These are phyloP conservation scores for Sebastes paucispinis DNA, from an alignment of 2,797 vertebrate species.

Conservation along the genomic window DNA sequence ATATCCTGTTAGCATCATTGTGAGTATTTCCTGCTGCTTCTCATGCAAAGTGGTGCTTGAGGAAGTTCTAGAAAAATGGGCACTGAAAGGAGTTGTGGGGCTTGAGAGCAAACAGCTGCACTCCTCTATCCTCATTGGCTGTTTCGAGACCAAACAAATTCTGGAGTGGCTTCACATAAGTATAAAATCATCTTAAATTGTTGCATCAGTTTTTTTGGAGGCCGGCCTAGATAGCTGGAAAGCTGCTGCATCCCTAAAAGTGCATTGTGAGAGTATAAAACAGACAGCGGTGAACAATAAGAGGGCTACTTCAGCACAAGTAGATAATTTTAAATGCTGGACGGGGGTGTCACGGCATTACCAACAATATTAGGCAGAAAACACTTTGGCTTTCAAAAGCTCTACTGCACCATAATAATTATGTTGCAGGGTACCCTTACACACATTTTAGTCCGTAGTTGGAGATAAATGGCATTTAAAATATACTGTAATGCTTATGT, in stretches of 20 bases:
- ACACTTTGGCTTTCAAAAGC: slow-evolving; percentile 7
- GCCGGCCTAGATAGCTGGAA: slow-evolving; percentile 10
- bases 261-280: slow-evolving; percentile 35
- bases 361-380: slow-evolving; percentile 1
- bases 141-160: slow-evolving; percentile 60
- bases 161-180: slow-evolving; percentile 60
- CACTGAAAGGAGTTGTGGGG: slow-evolving; percentile 62
- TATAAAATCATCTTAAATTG: slow-evolving; percentile 66
- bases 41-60: slow-evolving; percentile 76
- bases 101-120: slow-evolving; percentile 83
- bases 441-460: slow-evolving; percentile 42
- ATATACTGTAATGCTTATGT: slow-evolving; percentile 38
- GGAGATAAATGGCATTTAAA: slow-evolving; percentile 64
- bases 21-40: slow-evolving; percentile 74
- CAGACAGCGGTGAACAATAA: slow-evolving; percentile 23
- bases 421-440: background rate
- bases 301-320: slow-evolving; percentile 31
- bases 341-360: slow-evolving; percentile 13
- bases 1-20: slow-evolving; percentile 72
- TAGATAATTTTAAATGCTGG: slow-evolving; percentile 27
- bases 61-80: slow-evolving; percentile 76
- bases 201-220: slow-evolving; percentile 42
- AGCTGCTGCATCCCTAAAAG: slow-evolving; percentile 16
- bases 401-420: background rate
- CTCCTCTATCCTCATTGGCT: slow-evolving; percentile 61